Evolutionary conservation across 2,113 vertebrate species (phyloP), one percentile per base, ranked within the genome.

Genomic region (Kobus ellipsiprymnus): DNA sequence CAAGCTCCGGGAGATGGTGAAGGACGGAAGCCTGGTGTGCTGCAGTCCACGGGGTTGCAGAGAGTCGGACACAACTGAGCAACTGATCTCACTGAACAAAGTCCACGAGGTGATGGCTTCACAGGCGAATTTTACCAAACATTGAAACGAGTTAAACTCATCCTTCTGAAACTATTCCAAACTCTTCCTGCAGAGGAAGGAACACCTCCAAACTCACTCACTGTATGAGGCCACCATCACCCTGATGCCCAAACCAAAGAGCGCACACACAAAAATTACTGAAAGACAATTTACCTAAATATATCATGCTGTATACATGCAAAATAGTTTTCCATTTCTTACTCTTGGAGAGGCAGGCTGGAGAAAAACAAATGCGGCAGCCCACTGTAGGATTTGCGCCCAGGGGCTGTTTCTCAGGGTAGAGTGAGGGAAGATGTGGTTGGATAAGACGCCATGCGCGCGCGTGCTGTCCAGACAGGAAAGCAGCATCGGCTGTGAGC

Each of bases 401-500:
- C 23, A 7, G 55, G 1, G 27, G 71, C 27, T 33, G 46, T 14
- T 29, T 27, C 48, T 60, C 36, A 1, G 71, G 71, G 21, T 25
- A 14, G 36, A 44, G 71, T 3, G 21, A 14, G 36, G 7, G 71
- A 27, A 44, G 71, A 27, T 13, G 36, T 40, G 71, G 36, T 7
- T 25, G 21, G 36, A 25, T 13, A 77, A 44, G 71, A 14, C 0
- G 6, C 36, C 2, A 0, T 11, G 67, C 0, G 9, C 0, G 2
- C 2, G 0, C 0, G 23, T 27, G 30, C 19, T 23, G n/a, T 40
- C 19, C 67, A 23, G 19, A 10, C n/a, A 40, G 67, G n/a, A 71
- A 12, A 71, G n/a, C 48, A 13, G 80, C 29, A 12, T 7, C 50
- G 21, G n/a, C 81, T 27, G 44, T 25, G 9, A 27, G n/a, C 14